Evolutionary conservation across 1,140 invertebrate species (phyloP).

Genomic region (Drosophila santomea): DNA sequence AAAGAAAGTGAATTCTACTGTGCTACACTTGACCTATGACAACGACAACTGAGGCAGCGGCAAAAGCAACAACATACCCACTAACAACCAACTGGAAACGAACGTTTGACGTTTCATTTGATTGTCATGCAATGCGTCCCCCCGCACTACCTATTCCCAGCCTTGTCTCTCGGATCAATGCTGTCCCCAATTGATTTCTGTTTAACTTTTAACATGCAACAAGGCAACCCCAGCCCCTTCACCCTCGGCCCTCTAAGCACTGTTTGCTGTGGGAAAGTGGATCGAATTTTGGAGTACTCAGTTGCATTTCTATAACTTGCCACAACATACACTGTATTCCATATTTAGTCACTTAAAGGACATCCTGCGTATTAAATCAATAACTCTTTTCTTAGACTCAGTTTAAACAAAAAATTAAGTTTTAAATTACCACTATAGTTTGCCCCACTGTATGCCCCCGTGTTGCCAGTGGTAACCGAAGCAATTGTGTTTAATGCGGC

Average conservation of each 20-base stretch:
- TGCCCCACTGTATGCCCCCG: constrained; percentile 16
- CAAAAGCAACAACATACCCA: constrained; percentile 17
- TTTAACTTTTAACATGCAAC: constrained; percentile 80
- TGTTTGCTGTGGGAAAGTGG: constrained; percentile 27
- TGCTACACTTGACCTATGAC: constrained; percentile 83
- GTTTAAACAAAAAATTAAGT: no score
- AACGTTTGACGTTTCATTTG: constrained; percentile 77
- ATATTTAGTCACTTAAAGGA: no score
- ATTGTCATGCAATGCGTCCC: constrained; percentile 69
- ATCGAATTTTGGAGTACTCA: constrained; percentile 16
- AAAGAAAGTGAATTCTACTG: constrained; percentile 83
- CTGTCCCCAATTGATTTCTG: constrained; percentile 80
- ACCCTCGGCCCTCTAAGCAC: neutral
- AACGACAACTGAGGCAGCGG: constrained; percentile 39
- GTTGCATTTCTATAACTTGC: neutral
- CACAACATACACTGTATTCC: neutral
- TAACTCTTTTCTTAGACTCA: no score
- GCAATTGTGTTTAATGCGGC: constrained; percentile 53
- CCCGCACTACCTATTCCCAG: constrained; percentile 29
- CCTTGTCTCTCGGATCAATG: constrained; percentile 69
- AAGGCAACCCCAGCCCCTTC: constrained; percentile 21
- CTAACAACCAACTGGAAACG: constrained; percentile 29
- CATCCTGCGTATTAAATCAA: no score
- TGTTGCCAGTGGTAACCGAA: constrained; percentile 42
- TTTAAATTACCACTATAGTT: neutral